phyloP scores from a whole-genome alignment of 2,797 vertebrate species.

The Cercopithecus neglectus region DNA sequence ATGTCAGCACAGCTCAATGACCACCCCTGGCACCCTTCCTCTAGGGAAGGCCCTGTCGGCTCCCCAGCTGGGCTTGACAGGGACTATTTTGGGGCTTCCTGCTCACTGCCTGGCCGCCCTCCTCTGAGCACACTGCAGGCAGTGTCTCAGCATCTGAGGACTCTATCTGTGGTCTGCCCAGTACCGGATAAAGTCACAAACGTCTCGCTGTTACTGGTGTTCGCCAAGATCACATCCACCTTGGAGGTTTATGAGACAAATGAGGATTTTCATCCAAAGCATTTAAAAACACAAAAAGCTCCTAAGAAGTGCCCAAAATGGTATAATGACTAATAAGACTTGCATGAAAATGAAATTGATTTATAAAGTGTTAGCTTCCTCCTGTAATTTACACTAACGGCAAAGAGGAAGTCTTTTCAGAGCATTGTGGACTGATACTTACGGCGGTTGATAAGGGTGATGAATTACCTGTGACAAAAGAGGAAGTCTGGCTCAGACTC shows the following conservation, averaged over 20 bases:
- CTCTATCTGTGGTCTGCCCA: not conserved
- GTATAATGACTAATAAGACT: not conserved
- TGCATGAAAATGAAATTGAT: not conserved
- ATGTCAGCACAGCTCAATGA: accelerated
- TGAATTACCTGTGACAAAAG: not conserved
- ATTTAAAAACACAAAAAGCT: not conserved
- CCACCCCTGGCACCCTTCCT: too few species aligned
- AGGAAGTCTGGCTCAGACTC: not conserved
- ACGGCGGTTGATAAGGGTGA: not conserved
- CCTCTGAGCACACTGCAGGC: not conserved
- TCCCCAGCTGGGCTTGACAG: accelerated
- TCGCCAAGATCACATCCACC: not conserved
- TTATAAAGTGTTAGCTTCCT: not conserved
- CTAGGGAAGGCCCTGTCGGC: not conserved
- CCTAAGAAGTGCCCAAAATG: not conserved
- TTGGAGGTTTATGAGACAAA: not conserved
- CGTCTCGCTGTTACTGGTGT: accelerated
- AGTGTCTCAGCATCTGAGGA: accelerated
- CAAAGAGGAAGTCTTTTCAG: not conserved
- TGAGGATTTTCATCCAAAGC: not conserved
- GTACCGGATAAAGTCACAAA: not conserved
- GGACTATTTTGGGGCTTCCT: accelerated
- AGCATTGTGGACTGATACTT: not conserved
- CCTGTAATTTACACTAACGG: not conserved
- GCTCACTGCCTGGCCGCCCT: not conserved